These are phyloP conservation scores for Anomalospiza imberbis DNA, from an alignment of 2,797 vertebrate species.

Conservation along the genomic window DNA sequence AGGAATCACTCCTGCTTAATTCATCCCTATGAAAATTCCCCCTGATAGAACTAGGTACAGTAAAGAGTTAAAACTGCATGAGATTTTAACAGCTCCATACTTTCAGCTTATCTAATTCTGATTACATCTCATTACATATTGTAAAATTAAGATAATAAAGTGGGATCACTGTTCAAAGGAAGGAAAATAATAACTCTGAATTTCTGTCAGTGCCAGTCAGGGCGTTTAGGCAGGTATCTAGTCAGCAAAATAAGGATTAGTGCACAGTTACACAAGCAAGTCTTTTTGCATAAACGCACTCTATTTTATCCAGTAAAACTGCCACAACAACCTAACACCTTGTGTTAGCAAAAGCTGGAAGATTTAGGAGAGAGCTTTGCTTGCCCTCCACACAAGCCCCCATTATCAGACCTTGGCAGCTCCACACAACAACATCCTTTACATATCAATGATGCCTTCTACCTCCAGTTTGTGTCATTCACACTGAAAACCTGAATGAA, in stretches of 20 bases:
- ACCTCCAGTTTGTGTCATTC: conserved; percentile 52
- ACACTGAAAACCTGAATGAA: conserved; percentile 57
- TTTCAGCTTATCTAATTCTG: conserved; percentile 8
- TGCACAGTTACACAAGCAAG: conserved; percentile 44
- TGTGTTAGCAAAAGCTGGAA: conserved; percentile 37
- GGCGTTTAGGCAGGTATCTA: background rate
- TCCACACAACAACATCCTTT: conserved; percentile 60
- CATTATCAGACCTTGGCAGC: conserved; percentile 68
- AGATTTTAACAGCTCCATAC: conserved; percentile 5
- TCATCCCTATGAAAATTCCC: background rate
- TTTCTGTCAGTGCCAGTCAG: background rate
- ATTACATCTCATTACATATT: conserved; percentile 7
- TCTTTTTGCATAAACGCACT: conserved; percentile 39
- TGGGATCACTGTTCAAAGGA: background rate
- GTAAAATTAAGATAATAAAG: background rate
- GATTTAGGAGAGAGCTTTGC: conserved; percentile 35
- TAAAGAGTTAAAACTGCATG: conserved; percentile 2
- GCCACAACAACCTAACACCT: conserved; percentile 17
- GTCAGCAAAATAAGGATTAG: conserved; percentile 51
- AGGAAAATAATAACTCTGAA: background rate
- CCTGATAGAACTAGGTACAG: background rate
- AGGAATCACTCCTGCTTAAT: background rate
- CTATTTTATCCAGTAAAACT: background rate
- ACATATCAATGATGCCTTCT: conserved; percentile 65
- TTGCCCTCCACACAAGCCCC: background rate